phyloP scores from a whole-genome alignment of 2,888 invertebrate species.

The Caenorhabditis panamensis region DNA sequence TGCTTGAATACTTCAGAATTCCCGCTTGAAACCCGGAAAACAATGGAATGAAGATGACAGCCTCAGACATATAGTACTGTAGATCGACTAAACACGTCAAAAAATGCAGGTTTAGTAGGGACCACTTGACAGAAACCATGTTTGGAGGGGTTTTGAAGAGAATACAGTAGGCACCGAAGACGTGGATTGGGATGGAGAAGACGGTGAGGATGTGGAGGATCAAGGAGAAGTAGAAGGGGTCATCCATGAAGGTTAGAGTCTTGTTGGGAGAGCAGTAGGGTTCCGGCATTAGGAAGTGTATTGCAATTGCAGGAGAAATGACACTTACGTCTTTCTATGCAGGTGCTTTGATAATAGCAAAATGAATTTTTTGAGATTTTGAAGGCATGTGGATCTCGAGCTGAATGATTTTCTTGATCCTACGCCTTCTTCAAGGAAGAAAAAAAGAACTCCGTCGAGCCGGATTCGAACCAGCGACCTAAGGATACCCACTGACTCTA shows the following conservation, averaged over 20 bases:
- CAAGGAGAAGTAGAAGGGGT: neutral
- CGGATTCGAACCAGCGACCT: slow-evolving; percentile 74
- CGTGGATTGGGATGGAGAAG: slow-evolving; percentile 9
- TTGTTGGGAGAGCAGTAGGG: neutral
- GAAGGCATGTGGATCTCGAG: too few relatives aligned
- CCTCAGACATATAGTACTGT: neutral
- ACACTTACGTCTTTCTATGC: too few relatives aligned
- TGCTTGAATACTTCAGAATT: too few relatives aligned
- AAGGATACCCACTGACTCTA: slow-evolving; percentile 69
- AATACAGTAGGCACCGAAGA: slow-evolving; percentile 32
- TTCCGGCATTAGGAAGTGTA: too few relatives aligned
- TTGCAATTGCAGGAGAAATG: too few relatives aligned
- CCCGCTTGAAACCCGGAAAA: too few relatives aligned
- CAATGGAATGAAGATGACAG: too few relatives aligned
- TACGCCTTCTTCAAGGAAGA: too few relatives aligned
- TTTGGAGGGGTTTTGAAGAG: too few relatives aligned
- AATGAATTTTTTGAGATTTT: too few relatives aligned
- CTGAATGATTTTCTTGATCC: too few relatives aligned
- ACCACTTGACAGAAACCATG: slow-evolving; percentile 28
- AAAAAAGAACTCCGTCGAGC: slow-evolving; percentile 65
- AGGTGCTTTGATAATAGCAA: too few relatives aligned
- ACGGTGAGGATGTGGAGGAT: neutral
- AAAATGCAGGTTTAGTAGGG: slow-evolving; percentile 10
- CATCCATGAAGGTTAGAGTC: neutral
- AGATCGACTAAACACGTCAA: slow-evolving; percentile 16